A percentile compares a stretch with the other conserved stretches of the same genome.
These are phyloP conservation scores for Spisula subtruncata DNA, from an alignment of 2,888 invertebrate species.

Conservation along the genomic window DNA sequence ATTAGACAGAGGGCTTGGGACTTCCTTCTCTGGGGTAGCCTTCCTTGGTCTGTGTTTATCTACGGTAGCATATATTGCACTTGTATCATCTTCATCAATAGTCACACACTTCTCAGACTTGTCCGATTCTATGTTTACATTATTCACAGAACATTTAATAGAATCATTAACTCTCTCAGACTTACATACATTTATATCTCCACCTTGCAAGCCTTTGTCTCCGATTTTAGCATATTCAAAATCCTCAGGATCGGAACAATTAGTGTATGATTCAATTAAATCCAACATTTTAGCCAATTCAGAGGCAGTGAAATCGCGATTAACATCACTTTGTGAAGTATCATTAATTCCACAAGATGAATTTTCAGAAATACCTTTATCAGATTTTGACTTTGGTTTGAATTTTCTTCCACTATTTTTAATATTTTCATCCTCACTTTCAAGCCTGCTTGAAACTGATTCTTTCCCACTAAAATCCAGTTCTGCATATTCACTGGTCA, in stretches of 20 bases:
- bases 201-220: background rate
- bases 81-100: slow-evolving; percentile 19
- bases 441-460: slow-evolving; percentile 1
- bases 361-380: slow-evolving; percentile 6
- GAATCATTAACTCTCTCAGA: background rate
- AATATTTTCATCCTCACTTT: background rate
- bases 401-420: background rate
- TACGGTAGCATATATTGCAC: slow-evolving; percentile 53
- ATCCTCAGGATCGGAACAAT: background rate
- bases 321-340: background rate
- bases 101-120: background rate
- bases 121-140: background rate
- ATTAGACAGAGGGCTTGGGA: background rate
- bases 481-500: slow-evolving; percentile 47
- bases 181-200: background rate
- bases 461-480: slow-evolving; percentile 22
- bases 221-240: background rate
- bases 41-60: slow-evolving; percentile 48
- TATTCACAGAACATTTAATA: slow-evolving; percentile 22
- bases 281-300: slow-evolving; percentile 48
- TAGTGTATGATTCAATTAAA: slow-evolving; percentile 47
- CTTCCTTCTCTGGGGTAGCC: slow-evolving; percentile 39
- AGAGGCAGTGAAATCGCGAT: background rate
- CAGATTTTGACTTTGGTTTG: background rate
- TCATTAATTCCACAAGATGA: background rate